These are phyloP conservation scores for Phengaris alcon DNA, from an alignment of 2,888 invertebrate species.

Conservation along the genomic window DNA sequence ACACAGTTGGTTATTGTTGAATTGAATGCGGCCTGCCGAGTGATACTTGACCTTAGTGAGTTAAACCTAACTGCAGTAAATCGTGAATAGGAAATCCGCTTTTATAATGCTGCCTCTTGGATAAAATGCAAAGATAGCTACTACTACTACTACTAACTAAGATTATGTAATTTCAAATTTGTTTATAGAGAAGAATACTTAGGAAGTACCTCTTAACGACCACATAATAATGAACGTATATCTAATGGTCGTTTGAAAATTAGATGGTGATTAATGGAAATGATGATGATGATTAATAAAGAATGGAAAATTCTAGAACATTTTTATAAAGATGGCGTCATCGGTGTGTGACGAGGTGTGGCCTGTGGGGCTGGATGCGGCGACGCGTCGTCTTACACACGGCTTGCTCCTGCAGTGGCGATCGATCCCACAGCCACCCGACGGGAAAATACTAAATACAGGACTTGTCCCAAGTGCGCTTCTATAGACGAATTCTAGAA, in stretches of 20 bases:
- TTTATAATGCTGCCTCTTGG: neutral
- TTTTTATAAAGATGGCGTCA: conserved; percentile 24
- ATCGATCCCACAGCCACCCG: conserved; percentile 32
- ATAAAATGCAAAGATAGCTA: neutral
- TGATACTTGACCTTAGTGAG: neutral
- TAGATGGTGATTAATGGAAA: neutral
- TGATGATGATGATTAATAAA: neutral
- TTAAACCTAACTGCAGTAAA: neutral
- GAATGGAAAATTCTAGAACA: neutral
- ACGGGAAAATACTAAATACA: conserved; percentile 16
- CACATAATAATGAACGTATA: neutral
- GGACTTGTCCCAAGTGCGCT: neutral
- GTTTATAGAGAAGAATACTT: too few relatives aligned
- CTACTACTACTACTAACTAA: too few relatives aligned
- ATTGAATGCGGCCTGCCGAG: neutral
- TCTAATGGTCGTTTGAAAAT: neutral
- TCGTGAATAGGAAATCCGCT: neutral
- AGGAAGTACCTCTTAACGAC: too few relatives aligned
- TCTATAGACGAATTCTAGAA: neutral
- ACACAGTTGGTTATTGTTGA: neutral
- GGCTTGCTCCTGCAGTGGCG: conserved; percentile 36
- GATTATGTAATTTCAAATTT: too few relatives aligned
- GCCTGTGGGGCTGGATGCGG: neutral
- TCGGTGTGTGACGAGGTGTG: conserved; percentile 33
- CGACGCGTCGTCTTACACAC: conserved; percentile 32